Base-by-base conservation (phyloP, 2,888 invertebrate species). In the Metellina segmentata region DNA sequence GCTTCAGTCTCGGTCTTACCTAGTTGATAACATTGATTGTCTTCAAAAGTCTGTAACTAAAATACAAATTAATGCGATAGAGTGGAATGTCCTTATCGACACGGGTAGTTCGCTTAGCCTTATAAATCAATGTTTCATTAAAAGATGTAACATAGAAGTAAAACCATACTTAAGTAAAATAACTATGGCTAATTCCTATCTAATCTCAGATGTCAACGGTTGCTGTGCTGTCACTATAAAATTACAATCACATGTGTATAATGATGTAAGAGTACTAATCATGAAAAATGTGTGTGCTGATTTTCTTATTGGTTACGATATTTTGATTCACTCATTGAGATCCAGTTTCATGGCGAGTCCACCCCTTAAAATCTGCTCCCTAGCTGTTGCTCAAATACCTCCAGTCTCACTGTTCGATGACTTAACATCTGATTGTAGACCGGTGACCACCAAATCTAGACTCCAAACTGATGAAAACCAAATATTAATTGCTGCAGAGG, bases 231-330 rank as follows among this genome's bases (percentile, higher is more conserved):
- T 53, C 7, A 53, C 53, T 11, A 7, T 53, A 11, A 6, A 5
- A 72, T 1, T 6, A 8, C 6, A 8, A 11, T 53, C 53, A 8
- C 53, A 53, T 11, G 11, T 11, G 16, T 82, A 77, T 34, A 0
- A 0, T 6, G 49, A 90, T 85, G 34, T 81, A 0, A 79, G 85
- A 53, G 19, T 81, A 0, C 20, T 85, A 53, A 81, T 85, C 1
- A 85, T 90, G 89, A 90, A 78, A 75, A 48, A 90, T 49, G 72
- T 72, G 2, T 83, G 83, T 34, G 70, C 72, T 7, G 79, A 79
- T 61, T 20, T 90, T 16, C n/a, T 90, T 11, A 79, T 90, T 11
- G 81, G 81, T 0, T n/a, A n/a, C n/a, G n/a, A n/a, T n/a, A n/a
- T n/a, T n/a, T n/a, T n/a, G n/a, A n/a, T n/a, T n/a, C n/a, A n/a